A percentile compares a stretch with the other conserved stretches of the same genome.
phyloP scores from a whole-genome alignment of 2,113 vertebrate species.

The Nipponia nippon region DNA sequence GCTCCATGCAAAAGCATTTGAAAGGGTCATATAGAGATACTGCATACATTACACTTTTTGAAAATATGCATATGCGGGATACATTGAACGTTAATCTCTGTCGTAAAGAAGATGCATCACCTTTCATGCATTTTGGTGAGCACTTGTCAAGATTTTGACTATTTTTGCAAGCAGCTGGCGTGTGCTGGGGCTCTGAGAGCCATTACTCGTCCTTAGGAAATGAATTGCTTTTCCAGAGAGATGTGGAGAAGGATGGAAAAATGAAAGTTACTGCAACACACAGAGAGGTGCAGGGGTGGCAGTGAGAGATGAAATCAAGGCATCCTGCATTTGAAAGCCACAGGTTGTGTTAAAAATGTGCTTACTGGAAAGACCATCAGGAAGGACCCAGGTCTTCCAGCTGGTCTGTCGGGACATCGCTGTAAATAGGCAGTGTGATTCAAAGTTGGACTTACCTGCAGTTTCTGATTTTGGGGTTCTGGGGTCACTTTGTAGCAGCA shows the following conservation, averaged over 20 bases:
- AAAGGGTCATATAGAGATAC: not conserved
- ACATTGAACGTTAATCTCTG: not conserved
- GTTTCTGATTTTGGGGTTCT: not conserved
- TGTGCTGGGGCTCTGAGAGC: not conserved
- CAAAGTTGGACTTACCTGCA: fast-evolving
- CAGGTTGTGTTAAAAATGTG: not conserved
- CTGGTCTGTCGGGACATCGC: fast-evolving
- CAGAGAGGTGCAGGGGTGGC: not conserved
- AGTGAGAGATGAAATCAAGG: not conserved
- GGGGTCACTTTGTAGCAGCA: not conserved
- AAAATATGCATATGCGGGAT: not conserved
- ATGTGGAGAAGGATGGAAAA: not conserved
- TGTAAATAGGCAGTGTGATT: not conserved
- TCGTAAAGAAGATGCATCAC: not conserved
- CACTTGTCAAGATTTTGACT: not conserved
- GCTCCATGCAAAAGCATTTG: not conserved
- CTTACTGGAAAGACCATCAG: not conserved
- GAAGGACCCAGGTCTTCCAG: not conserved
- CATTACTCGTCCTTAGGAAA: not conserved
- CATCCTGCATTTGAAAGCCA: not conserved
- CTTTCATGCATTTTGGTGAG: not conserved
- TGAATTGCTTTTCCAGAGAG: not conserved
- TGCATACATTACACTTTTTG: not conserved
- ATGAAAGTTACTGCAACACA: not conserved
- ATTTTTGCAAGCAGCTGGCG: not conserved